A percentile compares a stretch with the other conserved stretches of the same genome.
Evolutionary conservation across 2,113 vertebrate species (phyloP).

Genomic region (Okapia johnstoni): DNA sequence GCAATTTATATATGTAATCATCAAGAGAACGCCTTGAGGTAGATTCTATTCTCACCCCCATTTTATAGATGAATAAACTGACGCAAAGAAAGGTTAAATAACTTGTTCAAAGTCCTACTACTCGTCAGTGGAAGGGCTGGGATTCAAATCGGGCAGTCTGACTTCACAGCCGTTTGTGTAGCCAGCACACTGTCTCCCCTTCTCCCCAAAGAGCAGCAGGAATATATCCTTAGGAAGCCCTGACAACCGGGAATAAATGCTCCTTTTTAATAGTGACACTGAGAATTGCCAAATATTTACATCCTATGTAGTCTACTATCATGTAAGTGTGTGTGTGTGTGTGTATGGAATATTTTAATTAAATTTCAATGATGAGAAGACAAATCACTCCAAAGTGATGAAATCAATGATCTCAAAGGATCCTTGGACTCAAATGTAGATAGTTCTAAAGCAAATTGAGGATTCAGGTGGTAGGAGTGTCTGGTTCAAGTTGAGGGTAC

Average conservation of each 20-base stretch:
- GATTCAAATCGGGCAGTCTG: neutral
- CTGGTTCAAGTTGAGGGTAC: neutral
- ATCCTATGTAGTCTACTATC: neutral
- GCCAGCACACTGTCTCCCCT: rapidly evolving
- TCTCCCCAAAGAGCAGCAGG: neutral
- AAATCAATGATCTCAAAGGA: neutral
- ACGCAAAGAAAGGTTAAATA: neutral
- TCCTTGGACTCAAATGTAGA: neutral
- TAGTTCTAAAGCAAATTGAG: neutral
- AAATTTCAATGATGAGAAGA: neutral
- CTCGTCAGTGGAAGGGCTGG: neutral
- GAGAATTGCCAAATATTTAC: neutral
- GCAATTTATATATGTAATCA: neutral
- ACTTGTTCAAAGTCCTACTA: neutral
- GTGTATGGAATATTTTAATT: neutral
- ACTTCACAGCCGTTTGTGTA: neutral
- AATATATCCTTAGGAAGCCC: neutral
- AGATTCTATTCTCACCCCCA: neutral
- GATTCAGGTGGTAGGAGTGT: neutral
- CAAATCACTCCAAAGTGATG: neutral
- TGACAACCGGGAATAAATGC: neutral
- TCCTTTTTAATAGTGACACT: neutral
- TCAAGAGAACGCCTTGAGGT: neutral
- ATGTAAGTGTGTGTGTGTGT: neutral
- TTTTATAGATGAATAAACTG: neutral